phyloP scores from a whole-genome alignment of 1,140 invertebrate genomes.

The Hormaphis cornu region DNA sequence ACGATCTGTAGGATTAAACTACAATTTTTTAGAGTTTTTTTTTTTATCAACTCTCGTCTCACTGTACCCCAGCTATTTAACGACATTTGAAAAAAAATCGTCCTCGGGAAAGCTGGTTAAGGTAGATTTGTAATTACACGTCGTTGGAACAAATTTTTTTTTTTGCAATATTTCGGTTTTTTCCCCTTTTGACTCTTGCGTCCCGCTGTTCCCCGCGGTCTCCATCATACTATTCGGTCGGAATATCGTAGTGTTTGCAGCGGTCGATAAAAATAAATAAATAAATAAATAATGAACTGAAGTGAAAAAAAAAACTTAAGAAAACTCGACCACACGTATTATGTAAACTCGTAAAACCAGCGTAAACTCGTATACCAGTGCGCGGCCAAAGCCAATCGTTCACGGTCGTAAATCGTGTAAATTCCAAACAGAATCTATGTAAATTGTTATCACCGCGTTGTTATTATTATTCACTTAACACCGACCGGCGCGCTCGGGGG shows the following conservation, averaged over 20 bases:
- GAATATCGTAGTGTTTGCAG: not conserved
- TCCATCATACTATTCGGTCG: not conserved
- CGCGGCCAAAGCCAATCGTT: not conserved
- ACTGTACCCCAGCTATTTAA: too few species aligned
- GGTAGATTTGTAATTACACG: too few species aligned
- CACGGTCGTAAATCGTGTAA: conserved; percentile 18
- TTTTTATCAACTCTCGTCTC: too few species aligned
- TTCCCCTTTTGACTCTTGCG: too few species aligned
- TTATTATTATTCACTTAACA: not conserved
- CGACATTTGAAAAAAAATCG: too few species aligned
- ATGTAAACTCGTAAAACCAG: not conserved
- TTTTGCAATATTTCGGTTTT: too few species aligned
- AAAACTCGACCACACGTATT: conserved; percentile 22
- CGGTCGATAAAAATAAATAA: conserved; percentile 23
- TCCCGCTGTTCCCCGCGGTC: too few species aligned
- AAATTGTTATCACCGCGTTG: too few species aligned
- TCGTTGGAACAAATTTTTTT: too few species aligned
- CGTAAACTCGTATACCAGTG: not conserved
- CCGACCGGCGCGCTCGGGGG: not conserved
- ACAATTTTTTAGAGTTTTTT: too few species aligned
- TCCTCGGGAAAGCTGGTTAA: too few species aligned
- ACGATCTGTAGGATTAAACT: too few species aligned
- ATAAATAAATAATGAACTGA: conserved; percentile 2
- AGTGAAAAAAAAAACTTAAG: not conserved
- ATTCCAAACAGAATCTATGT: conserved; percentile 21